A percentile compares a stretch with the other conserved stretches of the same genome.
These are phyloP conservation scores for Anabacerthia variegaticeps DNA, from an alignment of 2,797 vertebrate genomes.

Conservation along the genomic window DNA sequence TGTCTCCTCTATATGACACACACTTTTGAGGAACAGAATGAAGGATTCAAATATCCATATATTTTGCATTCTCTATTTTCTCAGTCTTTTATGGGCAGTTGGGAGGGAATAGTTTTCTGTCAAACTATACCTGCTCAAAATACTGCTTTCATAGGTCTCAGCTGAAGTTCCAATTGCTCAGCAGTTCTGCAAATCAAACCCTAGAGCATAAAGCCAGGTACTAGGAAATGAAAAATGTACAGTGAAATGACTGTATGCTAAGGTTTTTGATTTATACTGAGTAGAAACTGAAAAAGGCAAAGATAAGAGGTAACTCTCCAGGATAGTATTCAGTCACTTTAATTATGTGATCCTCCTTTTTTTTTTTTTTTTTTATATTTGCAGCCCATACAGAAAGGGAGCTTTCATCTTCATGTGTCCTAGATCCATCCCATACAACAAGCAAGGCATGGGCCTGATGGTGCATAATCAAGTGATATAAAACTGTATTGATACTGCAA, in stretches of 20 bases:
- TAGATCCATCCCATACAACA: neutral
- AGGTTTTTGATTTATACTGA: slow-evolving; percentile 32
- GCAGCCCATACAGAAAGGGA: neutral
- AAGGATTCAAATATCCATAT: neutral
- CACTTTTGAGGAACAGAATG: neutral
- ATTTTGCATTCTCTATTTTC: neutral
- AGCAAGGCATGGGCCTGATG: neutral
- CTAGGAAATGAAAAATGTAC: slow-evolving; percentile 2
- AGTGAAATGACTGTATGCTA: neutral
- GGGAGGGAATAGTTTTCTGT: neutral
- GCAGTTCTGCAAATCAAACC: slow-evolving; percentile 37
- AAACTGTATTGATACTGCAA: neutral
- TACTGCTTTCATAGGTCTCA: neutral
- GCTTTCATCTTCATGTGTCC: neutral
- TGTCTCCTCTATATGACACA: neutral
- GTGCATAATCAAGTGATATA: neutral
- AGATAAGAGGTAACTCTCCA: neutral
- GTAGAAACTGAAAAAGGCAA: neutral
- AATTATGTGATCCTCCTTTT: neutral
- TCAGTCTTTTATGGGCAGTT: neutral
- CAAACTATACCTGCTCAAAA: neutral
- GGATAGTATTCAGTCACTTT: neutral
- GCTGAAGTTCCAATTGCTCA: neutral
- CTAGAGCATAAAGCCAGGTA: neutral
- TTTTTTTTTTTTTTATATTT: neutral